Base-by-base conservation (phyloP, 2,797 vertebrate species). In the Sebastolobus alascanus region DNA sequence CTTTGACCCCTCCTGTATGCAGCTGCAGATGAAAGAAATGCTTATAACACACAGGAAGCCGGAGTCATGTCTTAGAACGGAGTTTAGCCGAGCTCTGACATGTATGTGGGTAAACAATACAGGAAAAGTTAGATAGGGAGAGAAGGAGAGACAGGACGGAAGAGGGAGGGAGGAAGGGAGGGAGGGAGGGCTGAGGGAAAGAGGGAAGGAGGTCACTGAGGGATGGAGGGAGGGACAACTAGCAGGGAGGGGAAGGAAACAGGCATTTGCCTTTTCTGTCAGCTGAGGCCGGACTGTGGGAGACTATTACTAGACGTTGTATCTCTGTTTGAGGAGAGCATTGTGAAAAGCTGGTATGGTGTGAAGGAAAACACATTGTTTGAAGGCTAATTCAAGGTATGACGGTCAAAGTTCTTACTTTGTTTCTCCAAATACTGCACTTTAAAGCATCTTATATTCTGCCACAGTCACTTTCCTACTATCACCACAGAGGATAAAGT, bases 51-150 rank as follows among this genome's bases (percentile, higher is more conserved):
- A 80, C 85, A 86, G 85, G 83, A 91, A 90, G 67, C 79, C 5
- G 25, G 94, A 94, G 96, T 96, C 96, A 95, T 94, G 95, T 96
- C 95, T 93, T 88, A 92, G 94, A 67, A 90, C 93, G 82, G 94
- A 95, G 93, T 96, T 96, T 96, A 95, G 95, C 95, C 96, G 95
- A 96, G 95, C 95, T 96, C 95, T 96, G 96, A 97, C 96, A 96
- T 96, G 95, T 96, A 96, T 95, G 95, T 96, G 94, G 93, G 94
- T 97, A 97, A 97, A 98, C 96, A 96, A 94, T 94, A 94, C 93
- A 79, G 86, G 89, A 87, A 92, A 88, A 79, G 77, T 83, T 59
- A 87, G 86, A 91, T 86, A 87, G 77, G 65, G 77, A 78, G 75
- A 65, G 68, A 71, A 50, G 67, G 68, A 72, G 75, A 68, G 63